These are phyloP conservation scores for Drosophila aff. DNA, from an alignment of 1,140 invertebrate species.

Conservation along the genomic window DNA sequence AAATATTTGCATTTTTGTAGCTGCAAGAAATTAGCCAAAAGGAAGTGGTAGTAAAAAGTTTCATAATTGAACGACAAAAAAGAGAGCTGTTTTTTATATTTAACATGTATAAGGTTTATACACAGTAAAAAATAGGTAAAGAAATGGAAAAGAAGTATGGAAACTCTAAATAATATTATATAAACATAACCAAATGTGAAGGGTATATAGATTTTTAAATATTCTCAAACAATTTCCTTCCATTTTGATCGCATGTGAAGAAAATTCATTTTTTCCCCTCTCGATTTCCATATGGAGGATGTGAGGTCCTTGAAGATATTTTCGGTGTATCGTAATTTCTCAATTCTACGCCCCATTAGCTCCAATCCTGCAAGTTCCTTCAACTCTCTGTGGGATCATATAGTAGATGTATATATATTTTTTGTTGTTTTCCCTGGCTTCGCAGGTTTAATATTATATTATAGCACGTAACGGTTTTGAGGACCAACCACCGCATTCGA, in stretches of 20 bases:
- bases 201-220: no score
- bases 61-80: conserved; percentile 11
- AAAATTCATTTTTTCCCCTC: no score
- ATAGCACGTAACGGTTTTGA: conserved; percentile 46
- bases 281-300: background rate
- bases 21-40: conserved; percentile 31
- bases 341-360: conserved; percentile 30
- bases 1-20: conserved; percentile 36
- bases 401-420: no score
- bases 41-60: conserved; percentile 31
- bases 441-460: conserved; percentile 40
- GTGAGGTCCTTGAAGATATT: background rate
- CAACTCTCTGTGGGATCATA: conserved; percentile 28
- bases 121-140: background rate
- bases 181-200: no score
- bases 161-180: background rate
- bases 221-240: no score
- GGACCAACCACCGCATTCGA: conserved; percentile 52
- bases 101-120: background rate
- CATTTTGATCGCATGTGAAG: no score
- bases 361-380: conserved; percentile 42
- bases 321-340: conserved; percentile 9
- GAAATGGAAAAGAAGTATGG: background rate
- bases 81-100: background rate
- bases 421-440: background rate